Conservation (phyloP, 2,797 vertebrate genomes). For the Ctenosaura bakeri region DNA sequence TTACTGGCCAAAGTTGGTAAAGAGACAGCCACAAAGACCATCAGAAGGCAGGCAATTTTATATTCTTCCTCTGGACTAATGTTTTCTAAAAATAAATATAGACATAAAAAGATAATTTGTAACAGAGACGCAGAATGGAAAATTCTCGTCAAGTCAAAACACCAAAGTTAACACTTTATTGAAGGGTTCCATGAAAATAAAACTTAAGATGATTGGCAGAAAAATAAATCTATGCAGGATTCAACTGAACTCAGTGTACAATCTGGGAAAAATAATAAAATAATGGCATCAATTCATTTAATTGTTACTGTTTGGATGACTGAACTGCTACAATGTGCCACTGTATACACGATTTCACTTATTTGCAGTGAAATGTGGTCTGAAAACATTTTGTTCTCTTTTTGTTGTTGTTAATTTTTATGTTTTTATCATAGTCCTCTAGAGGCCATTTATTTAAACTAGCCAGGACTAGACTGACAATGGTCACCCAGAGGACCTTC, state of each 20-base stretch:
- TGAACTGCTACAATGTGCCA: neutral
- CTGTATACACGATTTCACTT: too few relatives aligned
- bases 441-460: too few relatives aligned
- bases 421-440: too few relatives aligned
- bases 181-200: neutral
- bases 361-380: too few relatives aligned
- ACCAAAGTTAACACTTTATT: neutral
- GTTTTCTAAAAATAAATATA: slow-evolving; percentile 86
- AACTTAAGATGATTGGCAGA: neutral
- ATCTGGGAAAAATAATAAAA: neutral
- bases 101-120: slow-evolving; percentile 29
- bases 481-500: too few relatives aligned
- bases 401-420: too few relatives aligned
- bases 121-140: neutral
- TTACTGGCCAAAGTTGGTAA: slow-evolving; percentile 96
- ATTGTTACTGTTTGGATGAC: neutral
- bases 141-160: neutral
- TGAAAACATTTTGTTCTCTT: too few relatives aligned
- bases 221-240: neutral
- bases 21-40: slow-evolving; percentile 99
- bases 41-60: slow-evolving; percentile 98
- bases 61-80: slow-evolving; percentile 99
- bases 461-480: too few relatives aligned
- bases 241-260: neutral
- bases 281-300: neutral